A percentile compares a stretch with the other conserved stretches of the same genome.
Conservation (phyloP, 64 coral and sea anemone species). For the Dendrophyllia cribrosa region DNA sequence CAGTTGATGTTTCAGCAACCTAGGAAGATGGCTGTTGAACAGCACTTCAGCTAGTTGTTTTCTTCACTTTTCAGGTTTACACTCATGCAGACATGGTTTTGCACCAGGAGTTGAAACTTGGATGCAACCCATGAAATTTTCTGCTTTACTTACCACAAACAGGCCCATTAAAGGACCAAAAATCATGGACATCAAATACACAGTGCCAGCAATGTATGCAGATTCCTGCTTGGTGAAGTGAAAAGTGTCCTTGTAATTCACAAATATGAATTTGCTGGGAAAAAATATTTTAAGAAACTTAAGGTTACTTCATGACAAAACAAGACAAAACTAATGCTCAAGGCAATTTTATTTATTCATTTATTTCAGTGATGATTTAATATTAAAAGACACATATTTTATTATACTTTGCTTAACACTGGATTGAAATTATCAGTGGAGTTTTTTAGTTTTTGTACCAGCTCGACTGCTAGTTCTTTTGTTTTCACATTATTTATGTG, state of each 20-base stretch:
- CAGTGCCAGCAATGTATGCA: slow-evolving; percentile 84
- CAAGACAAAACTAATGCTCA: background rate
- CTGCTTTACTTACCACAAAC: slow-evolving; percentile 66
- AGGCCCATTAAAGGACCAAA: slow-evolving; percentile 83
- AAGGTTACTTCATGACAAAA: background rate
- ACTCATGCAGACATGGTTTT: no score
- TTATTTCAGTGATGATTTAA: background rate
- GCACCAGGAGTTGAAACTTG: no score
- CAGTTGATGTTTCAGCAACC: no score
- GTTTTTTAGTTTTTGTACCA: no score
- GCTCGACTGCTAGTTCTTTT: no score
- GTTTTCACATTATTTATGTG: no score
- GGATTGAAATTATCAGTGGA: no score
- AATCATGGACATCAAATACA: slow-evolving; percentile 91
- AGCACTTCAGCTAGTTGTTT: no score
- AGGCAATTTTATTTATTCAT: background rate
- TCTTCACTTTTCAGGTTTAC: no score
- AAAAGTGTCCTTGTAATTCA: slow-evolving; percentile 84
- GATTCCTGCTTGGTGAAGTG: slow-evolving; percentile 57
- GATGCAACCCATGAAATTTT: no score
- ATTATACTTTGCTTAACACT: no score
- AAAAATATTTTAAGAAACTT: background rate
- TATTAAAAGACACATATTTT: background rate
- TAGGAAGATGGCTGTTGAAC: no score
- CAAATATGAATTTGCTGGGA: slow-evolving; percentile 85